phyloP scores from a whole-genome alignment of 1,140 invertebrate genomes.

The Paraescarpia echinospica region DNA sequence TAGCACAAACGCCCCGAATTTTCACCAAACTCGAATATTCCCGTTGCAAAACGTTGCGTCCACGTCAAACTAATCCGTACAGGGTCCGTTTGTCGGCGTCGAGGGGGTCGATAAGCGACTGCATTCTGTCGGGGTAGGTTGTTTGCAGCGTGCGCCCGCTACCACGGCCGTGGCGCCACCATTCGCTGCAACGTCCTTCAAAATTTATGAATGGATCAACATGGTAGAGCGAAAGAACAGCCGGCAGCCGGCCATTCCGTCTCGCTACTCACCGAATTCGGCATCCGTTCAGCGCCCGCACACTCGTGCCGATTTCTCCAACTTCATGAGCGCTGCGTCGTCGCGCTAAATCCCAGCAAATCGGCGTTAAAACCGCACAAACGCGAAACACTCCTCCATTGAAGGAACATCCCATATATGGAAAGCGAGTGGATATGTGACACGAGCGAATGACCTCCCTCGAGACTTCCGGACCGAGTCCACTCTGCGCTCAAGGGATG shows the following conservation, averaged over 20 bases:
- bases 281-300: constrained; percentile 2
- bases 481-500: background rate
- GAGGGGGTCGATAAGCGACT: background rate
- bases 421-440: background rate
- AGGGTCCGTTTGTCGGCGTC: background rate
- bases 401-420: constrained; percentile 5
- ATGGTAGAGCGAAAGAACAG: background rate
- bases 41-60: background rate
- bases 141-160: background rate
- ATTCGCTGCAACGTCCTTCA: constrained; percentile 3
- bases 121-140: background rate
- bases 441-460: constrained; percentile 3
- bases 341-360: constrained; percentile 3
- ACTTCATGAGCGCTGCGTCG: background rate
- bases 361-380: constrained; percentile 3
- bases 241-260: background rate
- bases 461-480: constrained; percentile 2
- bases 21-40: background rate
- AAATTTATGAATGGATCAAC: constrained; percentile 6
- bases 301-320: background rate
- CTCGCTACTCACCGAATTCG: constrained; percentile 3
- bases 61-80: background rate
- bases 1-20: background rate
- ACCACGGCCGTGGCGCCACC: constrained; percentile 1
- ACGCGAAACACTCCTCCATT: background rate